These are phyloP conservation scores for Cryptocephalus primarius DNA, from an alignment of 2,888 invertebrate genomes.

Conservation along the genomic window DNA sequence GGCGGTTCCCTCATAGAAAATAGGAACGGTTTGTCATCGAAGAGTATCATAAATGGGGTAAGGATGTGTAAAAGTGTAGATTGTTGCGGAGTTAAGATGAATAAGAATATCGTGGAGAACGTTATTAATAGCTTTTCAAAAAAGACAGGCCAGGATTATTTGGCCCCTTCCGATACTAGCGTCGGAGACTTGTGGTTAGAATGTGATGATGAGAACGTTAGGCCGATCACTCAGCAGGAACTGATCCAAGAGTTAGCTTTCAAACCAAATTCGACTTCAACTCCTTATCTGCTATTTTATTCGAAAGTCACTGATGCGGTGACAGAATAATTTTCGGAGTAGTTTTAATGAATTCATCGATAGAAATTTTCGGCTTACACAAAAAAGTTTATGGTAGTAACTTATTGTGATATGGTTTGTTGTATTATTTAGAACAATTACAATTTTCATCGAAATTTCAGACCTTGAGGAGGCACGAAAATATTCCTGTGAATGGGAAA, in stretches of 20 bases:
- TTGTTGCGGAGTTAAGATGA: constrained; percentile 48
- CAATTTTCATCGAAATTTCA: no score
- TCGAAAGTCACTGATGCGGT: constrained; percentile 31
- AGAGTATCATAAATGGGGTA: constrained; percentile 21
- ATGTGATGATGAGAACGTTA: constrained; percentile 80
- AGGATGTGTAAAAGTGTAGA: constrained; percentile 44
- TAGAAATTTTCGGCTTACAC: constrained; percentile 18
- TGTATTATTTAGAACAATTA: no score
- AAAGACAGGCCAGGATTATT: constrained; percentile 23
- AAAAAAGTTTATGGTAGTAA: constrained; percentile 17
- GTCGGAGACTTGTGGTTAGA: constrained; percentile 56
- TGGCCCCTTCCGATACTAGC: constrained; percentile 21
- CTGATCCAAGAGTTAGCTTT: constrained; percentile 67
- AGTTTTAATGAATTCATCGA: constrained; percentile 6
- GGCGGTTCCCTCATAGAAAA: constrained; percentile 24
- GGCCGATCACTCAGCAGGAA: constrained; percentile 64
- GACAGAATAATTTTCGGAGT: constrained; percentile 11
- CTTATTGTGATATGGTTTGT: constrained; percentile 21
- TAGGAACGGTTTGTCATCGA: constrained; percentile 25
- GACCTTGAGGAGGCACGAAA: no score
- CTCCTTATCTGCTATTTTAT: constrained; percentile 81
- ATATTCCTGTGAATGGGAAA: no score
- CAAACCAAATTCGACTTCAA: constrained; percentile 66
- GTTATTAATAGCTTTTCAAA: constrained; percentile 26
- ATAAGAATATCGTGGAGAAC: constrained; percentile 30